Base-by-base conservation (phyloP, 1,140 invertebrate species). In the Cardiocondyla obscurior region DNA sequence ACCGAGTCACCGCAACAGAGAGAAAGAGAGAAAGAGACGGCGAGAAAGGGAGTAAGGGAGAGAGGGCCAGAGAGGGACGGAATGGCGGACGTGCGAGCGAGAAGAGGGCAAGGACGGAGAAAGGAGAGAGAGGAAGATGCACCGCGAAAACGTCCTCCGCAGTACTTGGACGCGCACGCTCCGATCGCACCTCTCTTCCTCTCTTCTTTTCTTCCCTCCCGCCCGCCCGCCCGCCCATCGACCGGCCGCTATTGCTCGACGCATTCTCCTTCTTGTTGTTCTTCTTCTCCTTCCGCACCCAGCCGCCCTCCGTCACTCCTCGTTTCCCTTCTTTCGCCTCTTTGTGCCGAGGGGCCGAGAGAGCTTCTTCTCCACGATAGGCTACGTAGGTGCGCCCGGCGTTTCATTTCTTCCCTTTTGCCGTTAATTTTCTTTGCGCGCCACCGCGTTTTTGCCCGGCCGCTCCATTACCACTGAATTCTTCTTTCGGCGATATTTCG, bases 101-200 rank as follows among this genome's bases (percentile, higher is more conserved):
- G 77, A 81, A 57, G 53, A 57, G 16, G 64, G 67, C 33, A 39
- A 77, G 62, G 22, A 67, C 33, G 51, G 51, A 73, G 67, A 28
- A 44, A 81, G 67, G 39, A 58, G 77, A 55, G 76, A 77, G 73
- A 67, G 74, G n/a, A 51, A 53, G 74, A 79, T 53, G 74, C 74
- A 79, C 16, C 60, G 46, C 53, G 70, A 60, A n/a, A n/a, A 46
- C 84, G 84, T 83, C 73, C 85, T 82, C 85, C 69, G 53, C 36
- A 58, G 30, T 30, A 70, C 76, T 51, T 64, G 85, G 73, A 81
- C 42, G 85, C 74, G 83, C 88, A 89, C 83, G 83, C 87, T 88
- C 88, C 79, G 76, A 76, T 81, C 81, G 85, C 74, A 81, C 82
- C 70, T 82, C 84, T 69, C 72, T 73, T 62, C 22, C 51, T 85